Conservation (phyloP, 1,140 invertebrate genomes). For the Solen grandis region DNA sequence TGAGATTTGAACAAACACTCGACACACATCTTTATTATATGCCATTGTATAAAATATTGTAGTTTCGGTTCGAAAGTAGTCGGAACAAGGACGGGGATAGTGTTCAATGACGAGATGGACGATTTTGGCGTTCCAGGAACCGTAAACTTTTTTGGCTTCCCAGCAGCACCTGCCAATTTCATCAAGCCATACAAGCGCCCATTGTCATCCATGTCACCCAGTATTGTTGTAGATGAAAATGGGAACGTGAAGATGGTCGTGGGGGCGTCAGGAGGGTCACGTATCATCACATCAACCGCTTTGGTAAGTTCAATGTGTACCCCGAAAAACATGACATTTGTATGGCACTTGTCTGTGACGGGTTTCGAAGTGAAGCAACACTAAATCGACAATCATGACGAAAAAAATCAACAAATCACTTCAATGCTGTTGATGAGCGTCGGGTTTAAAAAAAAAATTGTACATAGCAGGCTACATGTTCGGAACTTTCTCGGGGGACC, state of each 20-base stretch:
- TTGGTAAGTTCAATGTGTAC: conserved; percentile 83
- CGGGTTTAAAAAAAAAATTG: too few species aligned
- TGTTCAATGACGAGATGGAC: conserved; percentile 97
- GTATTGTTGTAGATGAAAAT: conserved; percentile 88
- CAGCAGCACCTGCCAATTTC: conserved; percentile 85
- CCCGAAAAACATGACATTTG: too few species aligned
- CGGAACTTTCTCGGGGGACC: too few species aligned
- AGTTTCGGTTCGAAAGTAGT: conserved; percentile 82
- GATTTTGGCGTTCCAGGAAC: conserved; percentile 92
- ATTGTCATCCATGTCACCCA: conserved; percentile 94
- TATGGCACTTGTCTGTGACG: too few species aligned
- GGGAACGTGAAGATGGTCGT: conserved; percentile 87
- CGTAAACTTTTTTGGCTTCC: conserved; percentile 88
- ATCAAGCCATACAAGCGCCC: conserved; percentile 91
- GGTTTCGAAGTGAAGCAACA: too few species aligned
- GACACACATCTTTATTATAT: too few species aligned
- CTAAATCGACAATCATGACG: too few species aligned
- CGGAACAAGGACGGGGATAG: conserved; percentile 90
- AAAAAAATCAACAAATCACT: too few species aligned
- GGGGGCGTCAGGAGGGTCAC: conserved; percentile 95
- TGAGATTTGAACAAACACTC: too few species aligned
- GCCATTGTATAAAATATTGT: too few species aligned
- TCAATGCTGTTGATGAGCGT: too few species aligned
- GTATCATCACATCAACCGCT: conserved; percentile 91
- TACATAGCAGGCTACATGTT: too few species aligned